Evolutionary conservation across 2,113 vertebrate genomes (phyloP), one percentile per base, ranked within the genome.

Genomic region (Hydropotes inermis): DNA sequence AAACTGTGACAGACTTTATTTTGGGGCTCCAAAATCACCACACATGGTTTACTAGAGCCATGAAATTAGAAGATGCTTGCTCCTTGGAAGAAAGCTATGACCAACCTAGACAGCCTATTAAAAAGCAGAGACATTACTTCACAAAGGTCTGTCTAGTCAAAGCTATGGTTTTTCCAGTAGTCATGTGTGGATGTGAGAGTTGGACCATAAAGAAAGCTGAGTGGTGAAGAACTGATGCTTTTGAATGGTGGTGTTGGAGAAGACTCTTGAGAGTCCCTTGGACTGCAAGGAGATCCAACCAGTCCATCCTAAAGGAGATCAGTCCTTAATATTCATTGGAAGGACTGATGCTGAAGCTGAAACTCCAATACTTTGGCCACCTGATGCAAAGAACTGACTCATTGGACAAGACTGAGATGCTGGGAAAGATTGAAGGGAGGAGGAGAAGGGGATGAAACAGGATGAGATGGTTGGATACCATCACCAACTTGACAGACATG

Each of bases 341-440:
- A 16, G 61, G 61, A 67, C 61, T 67, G 15, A n/a, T n/a, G 33
- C 33, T 67, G 7, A n/a, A 67, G 33, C 61, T 67, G 7, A 67
- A n/a, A n/a, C 61, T n/a, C 33, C 33, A 67, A n/a, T n/a, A n/a
- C 7, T n/a, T 9, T n/a, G 61, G 61, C 61, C 33, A 67, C 33
- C 61, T n/a, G 33, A n/a, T 67, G 61, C 61, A 67, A 67, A 67
- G 7, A 67, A 67, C 33, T n/a, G 33, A 67, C 61, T 67, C 61
- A n/a, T 1, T 67, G 61, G 16, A 67, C 0, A 0, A 67, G 33
- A 67, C 33, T 3, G 33, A 0, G 61, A 67, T 19, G 33, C 61
- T n/a, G 33, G 33, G 16, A 67, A n/a, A 67, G 33, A 67, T 5
- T 67, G 61, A 67, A n/a, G 61, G 61, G 33, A 67, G 61, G 61